Evolutionary conservation across 2,888 invertebrate genomes (phyloP).

Genomic region (Caenorhabditis drosophilae): DNA sequence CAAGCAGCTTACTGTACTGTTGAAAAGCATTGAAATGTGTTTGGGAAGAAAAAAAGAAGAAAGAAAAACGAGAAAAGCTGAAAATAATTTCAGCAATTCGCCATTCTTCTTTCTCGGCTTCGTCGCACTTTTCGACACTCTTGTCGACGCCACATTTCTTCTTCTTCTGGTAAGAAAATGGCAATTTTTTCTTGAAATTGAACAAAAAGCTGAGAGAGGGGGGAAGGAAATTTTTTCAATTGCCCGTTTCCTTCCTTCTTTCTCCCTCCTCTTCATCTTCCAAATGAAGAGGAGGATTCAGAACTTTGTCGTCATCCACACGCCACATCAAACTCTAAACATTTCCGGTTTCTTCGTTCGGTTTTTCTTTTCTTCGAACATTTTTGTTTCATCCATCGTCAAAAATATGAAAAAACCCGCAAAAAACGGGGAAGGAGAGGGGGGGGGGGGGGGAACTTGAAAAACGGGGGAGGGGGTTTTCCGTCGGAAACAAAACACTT

Average conservation of each 20-base stretch:
- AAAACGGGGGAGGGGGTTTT: too few relatives aligned
- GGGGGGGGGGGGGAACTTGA: too few relatives aligned
- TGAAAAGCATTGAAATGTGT: not conserved
- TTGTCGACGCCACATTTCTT: constrained; percentile 63
- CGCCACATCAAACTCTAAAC: too few relatives aligned
- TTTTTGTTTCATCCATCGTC: too few relatives aligned
- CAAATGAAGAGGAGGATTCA: too few relatives aligned
- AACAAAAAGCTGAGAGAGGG: not conserved
- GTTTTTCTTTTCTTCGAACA: too few relatives aligned
- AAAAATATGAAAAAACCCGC: too few relatives aligned
- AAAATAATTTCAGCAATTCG: constrained; percentile 56
- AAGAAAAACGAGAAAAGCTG: not conserved
- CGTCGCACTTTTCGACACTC: constrained; percentile 66
- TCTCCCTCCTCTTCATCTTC: not conserved
- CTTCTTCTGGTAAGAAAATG: constrained; percentile 43
- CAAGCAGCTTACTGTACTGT: too few relatives aligned
- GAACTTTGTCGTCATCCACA: not conserved
- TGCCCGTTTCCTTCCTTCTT: not conserved
- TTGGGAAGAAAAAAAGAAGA: not conserved
- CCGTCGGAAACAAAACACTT: too few relatives aligned
- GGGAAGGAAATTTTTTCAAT: too few relatives aligned
- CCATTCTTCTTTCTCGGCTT: constrained; percentile 69
- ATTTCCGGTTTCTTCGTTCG: too few relatives aligned
- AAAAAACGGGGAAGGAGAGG: too few relatives aligned
- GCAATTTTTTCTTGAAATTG: not conserved